Conservation (phyloP, 2,888 invertebrate genomes). For the Melitaea athalia region DNA sequence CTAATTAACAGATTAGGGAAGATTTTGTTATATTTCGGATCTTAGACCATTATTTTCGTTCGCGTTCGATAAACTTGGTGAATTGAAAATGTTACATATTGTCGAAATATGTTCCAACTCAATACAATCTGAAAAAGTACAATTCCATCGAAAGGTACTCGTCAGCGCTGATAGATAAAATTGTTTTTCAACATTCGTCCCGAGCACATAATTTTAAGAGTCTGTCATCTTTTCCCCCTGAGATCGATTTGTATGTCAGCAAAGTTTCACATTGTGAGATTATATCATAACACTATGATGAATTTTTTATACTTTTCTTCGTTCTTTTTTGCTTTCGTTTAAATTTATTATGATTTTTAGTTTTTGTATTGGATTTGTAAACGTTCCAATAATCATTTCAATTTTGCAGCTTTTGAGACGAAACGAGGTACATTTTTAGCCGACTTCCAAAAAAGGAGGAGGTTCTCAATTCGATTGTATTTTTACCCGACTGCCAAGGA, state of each 20-base stretch:
- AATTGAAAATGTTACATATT: constrained; percentile 5
- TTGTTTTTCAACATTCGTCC: constrained; percentile 29
- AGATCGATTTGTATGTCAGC: constrained; percentile 31
- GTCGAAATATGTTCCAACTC: constrained; percentile 16
- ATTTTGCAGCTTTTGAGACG: too few relatives aligned
- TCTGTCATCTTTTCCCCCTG: constrained; percentile 27
- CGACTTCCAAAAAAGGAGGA: too few relatives aligned
- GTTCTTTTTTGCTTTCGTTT: neutral
- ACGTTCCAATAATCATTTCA: neutral
- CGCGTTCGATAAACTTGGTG: neutral
- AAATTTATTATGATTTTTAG: neutral
- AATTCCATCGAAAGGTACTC: constrained; percentile 27
- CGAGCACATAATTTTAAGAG: constrained; percentile 28
- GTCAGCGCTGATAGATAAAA: constrained; percentile 28
- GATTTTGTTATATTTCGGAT: too few relatives aligned
- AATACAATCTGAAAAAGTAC: constrained; percentile 25
- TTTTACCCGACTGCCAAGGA: too few relatives aligned
- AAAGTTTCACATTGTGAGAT: constrained; percentile 17
- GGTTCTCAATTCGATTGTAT: too few relatives aligned
- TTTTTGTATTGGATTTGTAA: neutral
- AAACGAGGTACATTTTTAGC: too few relatives aligned
- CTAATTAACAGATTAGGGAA: too few relatives aligned
- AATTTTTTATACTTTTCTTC: constrained; percentile 4
- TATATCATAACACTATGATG: constrained; percentile 8
- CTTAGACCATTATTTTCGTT: too few relatives aligned